Base-by-base conservation (phyloP, 2,113 vertebrate genomes). In the Marmota flaviventris region DNA sequence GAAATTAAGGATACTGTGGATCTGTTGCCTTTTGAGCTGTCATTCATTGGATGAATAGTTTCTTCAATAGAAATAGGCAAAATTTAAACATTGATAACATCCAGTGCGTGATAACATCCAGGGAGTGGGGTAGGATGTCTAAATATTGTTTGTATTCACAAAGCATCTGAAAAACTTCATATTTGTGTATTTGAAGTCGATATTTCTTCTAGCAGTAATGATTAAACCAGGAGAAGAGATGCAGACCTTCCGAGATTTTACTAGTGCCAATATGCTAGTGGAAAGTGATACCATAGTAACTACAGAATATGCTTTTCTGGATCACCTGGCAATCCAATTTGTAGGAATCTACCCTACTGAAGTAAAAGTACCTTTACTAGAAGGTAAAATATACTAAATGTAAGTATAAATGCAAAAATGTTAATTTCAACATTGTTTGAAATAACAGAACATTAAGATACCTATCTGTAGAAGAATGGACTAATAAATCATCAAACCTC, bases 291-390 rank as follows among this genome's bases (percentile, higher is more conserved):
- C 45, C 75, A 12, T 32, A 27, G 20, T 45, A 37, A 45, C 72
- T 91, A 56, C 58, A 42, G n/a, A 34, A 61, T 73, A 48, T 67
- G 56, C 32, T 61, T 81, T 94, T 70, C 27, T 27, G 4, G 56
- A 82, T 81, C 78, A 34, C 39, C 27, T 27, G 16, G 16, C 37
- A 75, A 89, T 70, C 24, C 20, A 29, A 27, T 67, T 83, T 83
- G 93, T 76, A 89, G 69, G 14, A 89, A 39, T 82, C 78, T 92
- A 85, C 42, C 65, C n/a, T 76, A 34, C 65, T 78, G n/a, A 90
- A 84, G 25, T 73, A 89, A 79, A 93, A 65, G 22, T 27, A 67
- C 24, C 11, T 56, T 95, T 88, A 92, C 34, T 34, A 42, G 65
- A 93, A 91, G 22, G 76, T 65, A 12, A 76, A 65, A 5, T 76